phyloP scores from a whole-genome alignment of 2,113 vertebrate genomes.

The Neolamprologus sp. region DNA sequence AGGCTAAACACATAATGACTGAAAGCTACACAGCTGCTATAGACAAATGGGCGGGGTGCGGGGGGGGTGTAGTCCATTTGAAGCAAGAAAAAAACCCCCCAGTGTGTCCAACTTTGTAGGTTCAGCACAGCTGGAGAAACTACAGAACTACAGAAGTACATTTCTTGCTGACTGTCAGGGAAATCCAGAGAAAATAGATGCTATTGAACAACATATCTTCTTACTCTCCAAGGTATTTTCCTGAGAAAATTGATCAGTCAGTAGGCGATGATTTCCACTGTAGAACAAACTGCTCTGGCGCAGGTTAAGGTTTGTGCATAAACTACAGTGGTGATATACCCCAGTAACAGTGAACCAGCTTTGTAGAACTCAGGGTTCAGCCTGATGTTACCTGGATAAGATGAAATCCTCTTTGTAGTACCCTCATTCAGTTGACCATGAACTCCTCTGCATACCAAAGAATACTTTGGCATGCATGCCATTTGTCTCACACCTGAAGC shows the following conservation, averaged over 20 bases:
- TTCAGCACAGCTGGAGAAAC: not conserved
- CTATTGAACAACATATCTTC: not conserved
- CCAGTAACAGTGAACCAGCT: not conserved
- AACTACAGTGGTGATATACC: not conserved
- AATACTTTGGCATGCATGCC: not conserved
- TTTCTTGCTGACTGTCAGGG: not conserved
- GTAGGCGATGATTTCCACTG: fast-evolving
- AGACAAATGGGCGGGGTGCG: not conserved
- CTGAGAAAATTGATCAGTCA: not conserved
- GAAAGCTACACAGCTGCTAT: not conserved
- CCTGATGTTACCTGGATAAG: not conserved
- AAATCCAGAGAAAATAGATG: not conserved
- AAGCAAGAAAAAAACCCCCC: fast-evolving
- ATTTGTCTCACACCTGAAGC: not conserved
- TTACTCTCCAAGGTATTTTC: not conserved
- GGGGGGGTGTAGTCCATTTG: not conserved
- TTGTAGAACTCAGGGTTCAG: not conserved
- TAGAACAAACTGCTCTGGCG: not conserved
- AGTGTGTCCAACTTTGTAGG: not conserved
- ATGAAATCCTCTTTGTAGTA: not conserved
- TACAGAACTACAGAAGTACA: not conserved
- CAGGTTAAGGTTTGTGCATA: not conserved
- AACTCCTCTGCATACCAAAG: not conserved
- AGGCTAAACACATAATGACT: not conserved
- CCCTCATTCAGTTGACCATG: not conserved